Base-by-base conservation (phyloP, 2,888 invertebrate genomes). In the Ryuthela nishihirai region DNA sequence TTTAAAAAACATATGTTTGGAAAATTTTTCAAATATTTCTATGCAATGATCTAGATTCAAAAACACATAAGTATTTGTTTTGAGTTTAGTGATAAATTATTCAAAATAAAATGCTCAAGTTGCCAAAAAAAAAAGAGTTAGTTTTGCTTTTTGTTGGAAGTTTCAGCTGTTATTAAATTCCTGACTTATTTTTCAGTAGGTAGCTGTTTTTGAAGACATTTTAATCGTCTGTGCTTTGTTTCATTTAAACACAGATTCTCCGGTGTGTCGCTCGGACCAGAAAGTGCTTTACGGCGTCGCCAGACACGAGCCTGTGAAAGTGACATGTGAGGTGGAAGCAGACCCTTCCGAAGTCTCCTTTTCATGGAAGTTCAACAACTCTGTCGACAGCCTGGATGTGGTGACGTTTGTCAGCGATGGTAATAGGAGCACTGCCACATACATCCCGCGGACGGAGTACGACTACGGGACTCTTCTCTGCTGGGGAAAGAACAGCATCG, bases 321-420 rank as follows among this genome's bases (percentile, higher is more conserved):
- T 70, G 25, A 66, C 85, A 72, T 93, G 93, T 72, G 83, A 86
- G 68, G 91, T 93, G 15, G 90, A 91, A 71, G 90, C 93, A 7
- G 91, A 91, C 77, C 92, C 93, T 0, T 80, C 85, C 15, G 85
- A 88, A 73, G 87, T 91, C 18, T 80, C 87, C 74, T 93, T 92
- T 72, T 85, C 85, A 52, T 93, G 93, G 93, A 90, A 89, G 67
- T 91, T 92, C 80, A 92, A 91, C 79, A 91, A 89, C 76, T 87
- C 89, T 4, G 62, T 53, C 10, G 64, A 64, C 15, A 56, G 56
- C 18, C 48, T 56, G 44, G 58, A 62, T 25, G 26, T 62, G 5
- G 12, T 49, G 12, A 41, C 54, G 1, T 56, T 61, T 41, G 44
- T 26, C 4, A 62, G 55, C 12, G 53, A 56, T 12, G 52, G 48